phyloP scores from a whole-genome alignment of 2,113 vertebrate genomes.

The Australoheros scitulus region DNA sequence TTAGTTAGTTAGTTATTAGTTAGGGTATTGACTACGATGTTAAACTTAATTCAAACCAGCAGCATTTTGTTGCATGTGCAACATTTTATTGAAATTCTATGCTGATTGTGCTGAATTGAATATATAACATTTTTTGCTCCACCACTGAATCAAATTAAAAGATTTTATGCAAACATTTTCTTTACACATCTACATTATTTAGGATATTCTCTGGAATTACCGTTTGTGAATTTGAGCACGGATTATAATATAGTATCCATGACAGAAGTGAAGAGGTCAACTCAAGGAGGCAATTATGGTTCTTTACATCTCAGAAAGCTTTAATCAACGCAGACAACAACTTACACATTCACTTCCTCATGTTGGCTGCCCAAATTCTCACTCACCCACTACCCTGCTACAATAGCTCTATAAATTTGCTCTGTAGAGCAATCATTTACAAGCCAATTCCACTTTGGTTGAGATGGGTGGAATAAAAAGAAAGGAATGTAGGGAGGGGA shows the following conservation, averaged over 20 bases:
- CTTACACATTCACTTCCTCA: constrained; percentile 32
- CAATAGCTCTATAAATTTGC: constrained; percentile 70
- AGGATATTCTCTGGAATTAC: not conserved
- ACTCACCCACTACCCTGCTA: constrained; percentile 13
- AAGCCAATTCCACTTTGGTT: constrained; percentile 73
- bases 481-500: constrained; percentile 49
- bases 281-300: constrained; percentile 4
- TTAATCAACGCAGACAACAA: constrained; percentile 56
- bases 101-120: too few species aligned
- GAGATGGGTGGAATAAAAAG: constrained; percentile 70
- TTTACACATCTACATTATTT: not conserved
- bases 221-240: not conserved
- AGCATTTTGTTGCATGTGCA: too few species aligned
- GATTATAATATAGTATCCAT: constrained; percentile 16
- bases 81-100: too few species aligned
- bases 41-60: too few species aligned
- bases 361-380: constrained; percentile 46
- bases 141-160: not conserved
- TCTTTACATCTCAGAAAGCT: constrained; percentile 30
- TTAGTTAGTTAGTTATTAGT: too few species aligned
- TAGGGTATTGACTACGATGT: too few species aligned
- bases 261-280: constrained; percentile 33
- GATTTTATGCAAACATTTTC: not conserved
- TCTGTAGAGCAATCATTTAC: constrained; percentile 76
- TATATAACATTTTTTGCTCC: not conserved